A percentile compares a stretch with the other conserved stretches of the same genome.
phyloP scores from a whole-genome alignment of 1,140 invertebrate genomes.

The Zaprionus ghesquierei region DNA sequence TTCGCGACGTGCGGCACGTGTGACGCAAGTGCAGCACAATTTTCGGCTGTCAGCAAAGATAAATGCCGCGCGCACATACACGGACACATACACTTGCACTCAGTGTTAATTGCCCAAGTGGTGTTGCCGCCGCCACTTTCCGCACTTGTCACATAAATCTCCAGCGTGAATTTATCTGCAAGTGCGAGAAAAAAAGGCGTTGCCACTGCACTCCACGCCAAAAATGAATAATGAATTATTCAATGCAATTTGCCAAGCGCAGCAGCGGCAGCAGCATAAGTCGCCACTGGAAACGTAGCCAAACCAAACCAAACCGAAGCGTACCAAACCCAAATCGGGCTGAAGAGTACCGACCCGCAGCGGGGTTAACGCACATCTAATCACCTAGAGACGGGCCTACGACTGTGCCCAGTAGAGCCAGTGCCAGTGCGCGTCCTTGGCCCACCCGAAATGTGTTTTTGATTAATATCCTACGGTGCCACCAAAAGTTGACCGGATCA shows the following conservation, averaged over 20 bases:
- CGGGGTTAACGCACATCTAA: conserved; percentile 77
- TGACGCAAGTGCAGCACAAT: conserved; percentile 26
- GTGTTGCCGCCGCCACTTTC: conserved; percentile 1
- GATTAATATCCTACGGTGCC: conserved; percentile 56
- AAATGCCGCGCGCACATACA: conserved; percentile 18
- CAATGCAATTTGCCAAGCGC: conserved; percentile 56
- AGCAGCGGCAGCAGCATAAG: conserved; percentile 5
- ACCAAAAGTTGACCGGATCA: background rate
- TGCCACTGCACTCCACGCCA: conserved; percentile 12
- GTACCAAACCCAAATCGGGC: conserved; percentile 25
- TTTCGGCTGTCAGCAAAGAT: conserved; percentile 27
- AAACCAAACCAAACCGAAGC: conserved; percentile 1
- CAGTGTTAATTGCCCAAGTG: conserved; percentile 30
- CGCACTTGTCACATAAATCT: conserved; percentile 25
- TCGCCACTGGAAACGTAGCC: background rate
- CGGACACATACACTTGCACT: background rate
- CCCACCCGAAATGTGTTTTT: conserved; percentile 70
- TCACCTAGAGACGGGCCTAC: conserved; percentile 39
- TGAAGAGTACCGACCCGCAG: conserved; percentile 20
- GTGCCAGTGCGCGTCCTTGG: conserved; percentile 1
- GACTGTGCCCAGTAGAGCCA: background rate
- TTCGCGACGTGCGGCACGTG: conserved; percentile 3
- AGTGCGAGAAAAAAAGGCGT: background rate
- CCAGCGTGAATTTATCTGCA: conserved; percentile 28
- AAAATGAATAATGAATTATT: conserved; percentile 57